Percentiles rank a stretch among this genome's conserved stretches.
These are phyloP conservation scores for Myotis findleyi DNA, from an alignment of 2,797 vertebrate species.

Conservation along the genomic window DNA sequence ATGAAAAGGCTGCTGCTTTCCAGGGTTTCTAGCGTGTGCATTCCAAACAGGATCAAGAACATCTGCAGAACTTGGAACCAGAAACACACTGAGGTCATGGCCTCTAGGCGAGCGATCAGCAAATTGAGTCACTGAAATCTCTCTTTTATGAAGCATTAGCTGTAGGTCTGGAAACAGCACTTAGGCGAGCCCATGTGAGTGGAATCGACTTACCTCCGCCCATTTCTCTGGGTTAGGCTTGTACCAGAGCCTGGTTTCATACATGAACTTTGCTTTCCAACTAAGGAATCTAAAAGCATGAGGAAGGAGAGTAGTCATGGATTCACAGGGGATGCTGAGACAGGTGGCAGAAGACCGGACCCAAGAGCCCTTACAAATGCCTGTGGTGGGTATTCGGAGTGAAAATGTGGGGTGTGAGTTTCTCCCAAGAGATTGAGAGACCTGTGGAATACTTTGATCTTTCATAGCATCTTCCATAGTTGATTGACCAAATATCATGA, in stretches of 20 bases:
- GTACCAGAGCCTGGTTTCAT: constrained; percentile 25
- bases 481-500: background rate
- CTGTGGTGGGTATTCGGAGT: background rate
- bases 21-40: constrained; percentile 75
- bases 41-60: constrained; percentile 81
- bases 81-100: constrained; percentile 73
- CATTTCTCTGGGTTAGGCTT: constrained; percentile 21
- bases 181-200: background rate
- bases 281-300: background rate
- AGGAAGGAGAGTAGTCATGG: background rate
- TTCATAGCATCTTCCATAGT: background rate
- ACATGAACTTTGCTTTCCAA: constrained; percentile 11
- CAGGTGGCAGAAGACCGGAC: background rate
- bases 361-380: background rate
- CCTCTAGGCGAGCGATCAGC: constrained; percentile 78
- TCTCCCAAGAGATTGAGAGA: background rate
- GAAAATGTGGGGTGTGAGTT: background rate
- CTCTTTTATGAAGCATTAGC: constrained; percentile 71
- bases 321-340: background rate
- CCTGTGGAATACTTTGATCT: background rate
- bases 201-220: constrained; percentile 27
- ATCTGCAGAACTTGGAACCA: constrained; percentile 82
- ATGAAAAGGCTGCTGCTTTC: constrained; percentile 78
- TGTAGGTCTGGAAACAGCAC: constrained; percentile 62
- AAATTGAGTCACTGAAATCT: constrained; percentile 71